phyloP scores from a whole-genome alignment of 2,888 invertebrate genomes.

The Laspeyria flexula region DNA sequence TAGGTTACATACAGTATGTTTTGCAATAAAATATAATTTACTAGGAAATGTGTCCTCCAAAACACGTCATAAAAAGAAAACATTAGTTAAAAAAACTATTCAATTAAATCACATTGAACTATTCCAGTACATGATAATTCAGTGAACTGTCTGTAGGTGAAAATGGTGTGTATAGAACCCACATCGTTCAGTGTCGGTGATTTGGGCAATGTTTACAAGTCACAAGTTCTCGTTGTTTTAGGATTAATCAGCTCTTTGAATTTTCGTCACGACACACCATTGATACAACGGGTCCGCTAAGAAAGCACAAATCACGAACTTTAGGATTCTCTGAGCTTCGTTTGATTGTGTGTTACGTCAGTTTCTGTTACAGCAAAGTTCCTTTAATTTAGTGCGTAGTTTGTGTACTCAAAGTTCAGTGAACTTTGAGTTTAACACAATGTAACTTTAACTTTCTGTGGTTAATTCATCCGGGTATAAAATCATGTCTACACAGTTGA shows the following conservation, averaged over 20 bases:
- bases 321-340: constrained; percentile 17
- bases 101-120: not conserved
- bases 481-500: no score
- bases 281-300: constrained; percentile 40
- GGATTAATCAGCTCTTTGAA: constrained; percentile 71
- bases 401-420: no score
- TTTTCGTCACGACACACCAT: constrained; percentile 58
- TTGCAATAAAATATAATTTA: no score
- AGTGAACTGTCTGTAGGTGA: not conserved
- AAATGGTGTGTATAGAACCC: constrained; percentile 15
- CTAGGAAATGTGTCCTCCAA: no score
- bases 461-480: no score
- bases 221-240: constrained; percentile 74
- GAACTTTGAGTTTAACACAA: no score
- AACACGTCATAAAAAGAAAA: no score
- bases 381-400: no score
- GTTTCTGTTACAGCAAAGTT: no score
- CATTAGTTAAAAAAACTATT: no score
- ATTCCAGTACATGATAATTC: not conserved
- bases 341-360: constrained; percentile 38
- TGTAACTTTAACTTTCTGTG: no score
- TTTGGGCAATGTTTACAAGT: constrained; percentile 63
- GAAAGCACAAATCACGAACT: constrained; percentile 44
- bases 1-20: no score
- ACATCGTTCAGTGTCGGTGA: constrained; percentile 47